These are phyloP conservation scores for Chrysolina oricalcia DNA, from an alignment of 2,888 invertebrate species.

Conservation along the genomic window DNA sequence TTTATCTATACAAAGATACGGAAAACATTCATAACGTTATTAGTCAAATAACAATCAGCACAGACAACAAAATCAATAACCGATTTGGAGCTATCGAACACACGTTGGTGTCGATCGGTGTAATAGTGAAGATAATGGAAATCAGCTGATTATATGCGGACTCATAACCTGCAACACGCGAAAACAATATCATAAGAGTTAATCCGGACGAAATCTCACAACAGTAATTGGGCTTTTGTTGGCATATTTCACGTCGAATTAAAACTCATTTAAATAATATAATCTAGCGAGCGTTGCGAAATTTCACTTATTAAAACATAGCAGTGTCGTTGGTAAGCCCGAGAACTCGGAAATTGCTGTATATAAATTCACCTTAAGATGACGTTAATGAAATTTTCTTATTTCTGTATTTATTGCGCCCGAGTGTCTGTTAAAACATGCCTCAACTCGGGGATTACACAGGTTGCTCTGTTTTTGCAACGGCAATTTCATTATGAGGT, in stretches of 20 bases:
- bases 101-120: conserved; percentile 51
- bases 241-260: conserved; percentile 66
- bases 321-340: conserved; percentile 68
- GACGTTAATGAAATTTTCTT: conserved; percentile 76
- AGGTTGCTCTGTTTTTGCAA: conserved; percentile 62
- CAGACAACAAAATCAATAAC: conserved; percentile 57
- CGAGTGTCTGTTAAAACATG: conserved; percentile 64
- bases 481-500: conserved; percentile 63
- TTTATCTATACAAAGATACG: conserved; percentile 40
- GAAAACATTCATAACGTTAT: conserved; percentile 34
- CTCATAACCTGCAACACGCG: conserved; percentile 59
- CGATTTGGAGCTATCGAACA: conserved; percentile 58
- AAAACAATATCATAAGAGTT: conserved; percentile 62
- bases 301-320: conserved; percentile 70
- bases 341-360: conserved; percentile 73
- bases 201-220: conserved; percentile 60
- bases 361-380: conserved; percentile 75
- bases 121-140: conserved; percentile 62
- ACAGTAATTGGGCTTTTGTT: conserved; percentile 68
- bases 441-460: conserved; percentile 54
- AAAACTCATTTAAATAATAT: conserved; percentile 70
- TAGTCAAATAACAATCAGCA: conserved; percentile 25
- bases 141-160: conserved; percentile 62
- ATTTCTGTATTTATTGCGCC: conserved; percentile 72
- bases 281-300: conserved; percentile 63